Evolutionary conservation across 2,888 invertebrate species (phyloP), one percentile per base, ranked within the genome.

Genomic region (Cheilosia variabilis): DNA sequence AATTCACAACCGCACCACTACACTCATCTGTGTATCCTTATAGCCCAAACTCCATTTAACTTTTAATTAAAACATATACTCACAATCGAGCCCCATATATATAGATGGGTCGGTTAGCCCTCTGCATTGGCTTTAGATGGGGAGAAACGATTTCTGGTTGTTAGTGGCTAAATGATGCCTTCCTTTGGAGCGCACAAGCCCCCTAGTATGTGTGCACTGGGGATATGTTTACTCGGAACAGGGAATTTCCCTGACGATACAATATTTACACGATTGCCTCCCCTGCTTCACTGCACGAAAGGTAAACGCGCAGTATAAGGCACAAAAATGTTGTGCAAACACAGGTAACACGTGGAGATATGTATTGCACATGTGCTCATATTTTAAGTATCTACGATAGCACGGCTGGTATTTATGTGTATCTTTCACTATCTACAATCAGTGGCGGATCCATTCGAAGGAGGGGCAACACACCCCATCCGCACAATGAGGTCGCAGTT

Each of bases 41-140:
- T 76, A 76, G 53, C 60, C 66, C 22, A 27, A 76, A 76, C 50
- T 60, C 43, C 76, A 76, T 76, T 76, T 68, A 76, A 66, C 58
- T 68, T 76, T 76, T 76, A 76, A 76, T 76, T 76, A 60, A 76
- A 76, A 60, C 60, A 66, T 76, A 68, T 68, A 37, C 13, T 68
- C 66, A 68, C 60, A 68, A 52, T 60, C 66, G 37, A 31, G 60
- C 9, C 15, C 6, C 6, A 27, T 2, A 31, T 31, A 31, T 3
- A 10, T 37, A 1, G 37, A 13, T 37, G 10, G 34, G 10, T 3
- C 34, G 34, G 34, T 37, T 37, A 37, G 34, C 43, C 52, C 24
- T 52, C 34, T 10, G 50, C 65, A 34, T 52, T 22, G 24, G 65
- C 52, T 41, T 41, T 37, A 31, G 41, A 45, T 37, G 15, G 2